A percentile compares a stretch with the other conserved stretches of the same genome.
These are phyloP conservation scores for Arctocebus calabarensis DNA, from an alignment of 2,797 vertebrate species.

Conservation along the genomic window DNA sequence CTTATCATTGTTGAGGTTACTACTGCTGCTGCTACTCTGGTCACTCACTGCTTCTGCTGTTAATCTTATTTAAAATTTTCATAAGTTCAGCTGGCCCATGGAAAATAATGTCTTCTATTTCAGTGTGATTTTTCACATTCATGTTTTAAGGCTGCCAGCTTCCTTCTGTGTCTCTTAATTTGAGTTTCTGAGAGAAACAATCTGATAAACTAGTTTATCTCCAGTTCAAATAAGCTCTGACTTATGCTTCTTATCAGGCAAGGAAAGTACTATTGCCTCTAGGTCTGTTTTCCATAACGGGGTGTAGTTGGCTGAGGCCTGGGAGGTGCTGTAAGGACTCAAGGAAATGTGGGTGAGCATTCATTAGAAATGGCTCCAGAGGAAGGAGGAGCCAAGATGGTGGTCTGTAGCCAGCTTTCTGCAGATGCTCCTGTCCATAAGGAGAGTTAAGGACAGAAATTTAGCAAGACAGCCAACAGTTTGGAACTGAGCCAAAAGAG, in stretches of 20 bases:
- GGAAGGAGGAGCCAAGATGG: too few relatives aligned
- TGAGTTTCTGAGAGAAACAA: not conserved
- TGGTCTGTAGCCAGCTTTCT: too few relatives aligned
- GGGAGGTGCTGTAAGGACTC: rapidly evolving
- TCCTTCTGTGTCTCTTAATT: not conserved
- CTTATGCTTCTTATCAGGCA: not conserved
- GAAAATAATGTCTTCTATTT: not conserved
- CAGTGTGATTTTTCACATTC: not conserved
- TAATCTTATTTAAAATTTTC: not conserved
- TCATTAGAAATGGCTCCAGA: not conserved
- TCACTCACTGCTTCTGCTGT: not conserved
- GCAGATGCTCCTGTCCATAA: too few relatives aligned
- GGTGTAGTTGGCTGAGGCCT: not conserved
- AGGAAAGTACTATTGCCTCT: not conserved
- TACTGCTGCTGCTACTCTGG: too few relatives aligned
- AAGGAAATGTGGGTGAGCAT: not conserved
- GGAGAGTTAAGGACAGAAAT: too few relatives aligned
- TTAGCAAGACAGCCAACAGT: too few relatives aligned
- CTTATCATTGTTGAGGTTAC: too few relatives aligned
- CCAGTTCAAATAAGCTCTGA: not conserved
- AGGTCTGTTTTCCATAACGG: not conserved
- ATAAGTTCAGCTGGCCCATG: not conserved
- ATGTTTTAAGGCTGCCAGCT: not conserved
- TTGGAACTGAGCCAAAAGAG: too few relatives aligned
- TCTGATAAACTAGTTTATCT: not conserved